Conservation (phyloP, 1,140 invertebrate genomes). For the Pogonomyrmex barbatus region DNA sequence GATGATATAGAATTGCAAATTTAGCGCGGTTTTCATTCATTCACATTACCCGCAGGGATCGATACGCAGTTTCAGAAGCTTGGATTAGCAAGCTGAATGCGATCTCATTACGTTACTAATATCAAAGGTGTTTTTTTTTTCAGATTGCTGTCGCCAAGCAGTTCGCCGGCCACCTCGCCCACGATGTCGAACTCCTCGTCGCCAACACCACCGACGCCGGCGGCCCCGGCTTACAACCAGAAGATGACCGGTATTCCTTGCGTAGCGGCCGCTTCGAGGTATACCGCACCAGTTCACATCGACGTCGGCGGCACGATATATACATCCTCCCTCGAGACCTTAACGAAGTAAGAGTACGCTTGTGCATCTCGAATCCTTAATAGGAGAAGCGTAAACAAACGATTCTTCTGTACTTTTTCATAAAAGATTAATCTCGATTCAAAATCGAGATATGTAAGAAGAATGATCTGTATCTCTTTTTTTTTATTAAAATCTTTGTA, state of each 20-base stretch:
- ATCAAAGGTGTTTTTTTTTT: constrained; percentile 80
- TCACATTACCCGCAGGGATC: background rate
- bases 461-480: background rate
- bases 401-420: background rate
- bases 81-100: background rate
- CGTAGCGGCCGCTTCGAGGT: constrained; percentile 95
- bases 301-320: constrained; percentile 99
- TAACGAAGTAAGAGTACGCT: constrained; percentile 93
- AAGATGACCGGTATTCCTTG: constrained; percentile 95
- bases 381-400: background rate
- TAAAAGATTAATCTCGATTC: background rate
- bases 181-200: constrained; percentile 90
- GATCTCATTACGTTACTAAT: constrained; percentile 54
- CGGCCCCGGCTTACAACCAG: constrained; percentile 87
- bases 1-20: background rate
- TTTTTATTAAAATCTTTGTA: background rate
- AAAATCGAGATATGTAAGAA: background rate
- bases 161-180: constrained; percentile 89
- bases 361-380: background rate
- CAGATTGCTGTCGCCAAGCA: constrained; percentile 89
- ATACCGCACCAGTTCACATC: constrained; percentile 98
- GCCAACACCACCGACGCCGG: constrained; percentile 87
- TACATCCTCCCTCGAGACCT: constrained; percentile 97
- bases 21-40: background rate
- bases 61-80: background rate